Evolutionary conservation across 1,140 invertebrate genomes (phyloP).

Genomic region (Saccostrea glomerata): DNA sequence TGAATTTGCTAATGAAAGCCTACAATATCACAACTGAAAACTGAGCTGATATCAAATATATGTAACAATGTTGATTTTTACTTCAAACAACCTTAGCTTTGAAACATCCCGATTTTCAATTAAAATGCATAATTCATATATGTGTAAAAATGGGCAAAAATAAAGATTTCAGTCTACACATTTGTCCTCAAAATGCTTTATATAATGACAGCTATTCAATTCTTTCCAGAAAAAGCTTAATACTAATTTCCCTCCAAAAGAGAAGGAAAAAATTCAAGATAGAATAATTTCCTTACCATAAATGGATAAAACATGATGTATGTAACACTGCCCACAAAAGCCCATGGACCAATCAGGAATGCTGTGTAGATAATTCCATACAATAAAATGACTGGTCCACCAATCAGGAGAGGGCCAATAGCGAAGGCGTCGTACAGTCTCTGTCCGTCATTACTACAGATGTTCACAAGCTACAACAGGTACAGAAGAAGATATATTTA

Average conservation of each 20-base stretch:
- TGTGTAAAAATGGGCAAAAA: background rate
- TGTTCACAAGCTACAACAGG: slow-evolving; percentile 83
- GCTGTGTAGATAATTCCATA: slow-evolving; percentile 83
- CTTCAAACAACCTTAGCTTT: too few relatives aligned
- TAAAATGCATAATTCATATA: too few relatives aligned
- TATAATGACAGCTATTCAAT: background rate
- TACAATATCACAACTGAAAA: slow-evolving; percentile 50
- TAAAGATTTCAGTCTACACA: background rate
- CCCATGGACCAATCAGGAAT: slow-evolving; percentile 83
- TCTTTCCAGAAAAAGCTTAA: background rate
- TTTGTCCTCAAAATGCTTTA: background rate
- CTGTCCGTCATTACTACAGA: slow-evolving; percentile 86
- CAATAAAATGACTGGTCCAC: slow-evolving; percentile 83
- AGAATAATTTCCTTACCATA: slow-evolving; percentile 81
- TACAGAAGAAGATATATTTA: background rate
- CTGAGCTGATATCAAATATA: too few relatives aligned
- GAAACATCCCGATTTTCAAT: too few relatives aligned
- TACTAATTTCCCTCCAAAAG: background rate
- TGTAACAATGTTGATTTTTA: too few relatives aligned
- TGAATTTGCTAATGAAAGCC: slow-evolving; percentile 68
- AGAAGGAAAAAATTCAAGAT: too few relatives aligned
- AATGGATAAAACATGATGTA: slow-evolving; percentile 85
- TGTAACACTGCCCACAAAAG: slow-evolving; percentile 83
- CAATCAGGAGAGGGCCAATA: slow-evolving; percentile 83
- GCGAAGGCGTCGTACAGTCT: slow-evolving; percentile 84